Base-by-base conservation (phyloP, 1,140 invertebrate species). In the Armadillidium nasatum region DNA sequence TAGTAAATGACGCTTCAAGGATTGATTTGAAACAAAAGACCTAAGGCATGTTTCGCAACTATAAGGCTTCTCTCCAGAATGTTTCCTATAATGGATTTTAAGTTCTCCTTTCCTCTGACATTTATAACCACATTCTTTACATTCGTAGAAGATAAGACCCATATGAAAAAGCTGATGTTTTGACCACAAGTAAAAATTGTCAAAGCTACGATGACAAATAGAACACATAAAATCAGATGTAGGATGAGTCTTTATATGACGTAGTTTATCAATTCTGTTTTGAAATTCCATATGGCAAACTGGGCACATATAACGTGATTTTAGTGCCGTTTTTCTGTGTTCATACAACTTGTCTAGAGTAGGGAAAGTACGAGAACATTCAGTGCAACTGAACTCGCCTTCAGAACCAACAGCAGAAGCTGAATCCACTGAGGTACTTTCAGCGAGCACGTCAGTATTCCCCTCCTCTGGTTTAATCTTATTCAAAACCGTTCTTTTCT, bases 211-310 rank as follows among this genome's bases (percentile, higher is more conserved):
- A 70, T 77, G 69, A 68, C 82, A 83, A 44, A 77, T 71, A n/a
- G 77, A 76, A 69, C 82, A 83, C 15, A 44, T 50, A 1, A 93
- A 88, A 0, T 91, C 90, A 76, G 91, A 90, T 0, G 92, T 92
- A 0, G 92, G 93, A 83, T 95, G 93, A 44, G 91, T 88, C 71
- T 92, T 90, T 81, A 90, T 90, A 82, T 95, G 93, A 69, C 93
- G 92, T 22, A 89, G 86, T 22, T 93, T 84, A 80, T 92, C 92
- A 82, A 92, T 90, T 76, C 90, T 89, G 1, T 92, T 92, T 9
- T 92, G 85, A 84, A 94, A 95, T 23, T 89, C 88, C 84, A 95
- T 92, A 82, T 91, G 89, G 84, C 94, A 96, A 15, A 91, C 85
- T 4, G 89, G 89, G 82, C 93, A 95, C 83, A 87, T 87, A 82